Evolutionary conservation across 1,140 invertebrate species (phyloP).

Genomic region (Pomacea maculata): DNA sequence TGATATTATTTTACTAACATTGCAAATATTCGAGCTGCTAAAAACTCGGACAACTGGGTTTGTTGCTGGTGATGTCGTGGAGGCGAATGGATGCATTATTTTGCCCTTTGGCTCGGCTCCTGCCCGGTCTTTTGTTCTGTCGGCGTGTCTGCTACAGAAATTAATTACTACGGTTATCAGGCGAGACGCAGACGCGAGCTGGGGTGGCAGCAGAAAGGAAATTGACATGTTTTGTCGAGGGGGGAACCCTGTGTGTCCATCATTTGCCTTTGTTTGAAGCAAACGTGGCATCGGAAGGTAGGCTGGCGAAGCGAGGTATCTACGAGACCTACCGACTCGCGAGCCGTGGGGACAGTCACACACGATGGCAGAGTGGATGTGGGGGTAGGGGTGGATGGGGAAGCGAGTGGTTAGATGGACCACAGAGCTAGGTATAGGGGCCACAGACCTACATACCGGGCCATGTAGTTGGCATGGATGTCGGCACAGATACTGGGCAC

Average conservation of each 20-base stretch:
- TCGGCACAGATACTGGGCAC: too few relatives aligned
- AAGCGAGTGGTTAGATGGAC: too few relatives aligned
- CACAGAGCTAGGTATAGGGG: too few relatives aligned
- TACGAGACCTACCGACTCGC: neutral
- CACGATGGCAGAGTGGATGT: too few relatives aligned
- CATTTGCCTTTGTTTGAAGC: neutral
- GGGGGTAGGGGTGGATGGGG: too few relatives aligned
- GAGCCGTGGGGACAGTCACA: too few relatives aligned
- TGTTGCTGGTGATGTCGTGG: neutral
- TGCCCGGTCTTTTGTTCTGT: conserved; percentile 1
- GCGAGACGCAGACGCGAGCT: neutral
- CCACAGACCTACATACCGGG: too few relatives aligned
- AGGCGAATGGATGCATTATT: neutral
- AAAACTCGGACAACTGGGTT: neutral
- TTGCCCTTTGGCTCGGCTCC: neutral
- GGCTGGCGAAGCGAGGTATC: conserved; percentile 3
- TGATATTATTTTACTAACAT: neutral
- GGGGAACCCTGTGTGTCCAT: neutral
- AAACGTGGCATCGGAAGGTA: neutral
- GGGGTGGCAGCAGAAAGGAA: neutral
- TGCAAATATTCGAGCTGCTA: neutral
- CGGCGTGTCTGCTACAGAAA: conserved; percentile 1
- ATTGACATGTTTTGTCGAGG: conserved; percentile 6
- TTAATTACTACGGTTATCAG: conserved; percentile 6
- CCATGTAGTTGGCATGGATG: too few relatives aligned